Percentiles rank a stretch among this genome's conserved stretches.
Evolutionary conservation across 2,113 vertebrate genomes (phyloP).

Genomic region (Orcinus orca): DNA sequence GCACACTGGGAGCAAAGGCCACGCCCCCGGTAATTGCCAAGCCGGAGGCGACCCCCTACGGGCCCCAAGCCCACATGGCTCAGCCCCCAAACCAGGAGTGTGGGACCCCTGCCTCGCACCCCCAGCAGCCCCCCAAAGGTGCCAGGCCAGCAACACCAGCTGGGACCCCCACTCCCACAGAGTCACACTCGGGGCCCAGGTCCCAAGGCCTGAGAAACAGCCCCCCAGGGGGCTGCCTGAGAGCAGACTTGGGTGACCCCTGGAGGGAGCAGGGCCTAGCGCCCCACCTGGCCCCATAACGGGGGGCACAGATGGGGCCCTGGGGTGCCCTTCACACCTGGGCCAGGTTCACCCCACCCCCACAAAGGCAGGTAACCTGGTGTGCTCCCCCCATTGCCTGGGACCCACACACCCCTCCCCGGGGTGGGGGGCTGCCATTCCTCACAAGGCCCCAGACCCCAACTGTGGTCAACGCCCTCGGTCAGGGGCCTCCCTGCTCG

Average conservation of each 20-base stretch:
- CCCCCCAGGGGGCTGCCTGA: background rate
- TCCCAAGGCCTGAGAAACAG: background rate
- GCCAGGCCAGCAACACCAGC: background rate
- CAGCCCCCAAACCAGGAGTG: background rate
- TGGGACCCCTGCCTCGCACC: background rate
- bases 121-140: background rate
- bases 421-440: no score
- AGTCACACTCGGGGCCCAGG: background rate
- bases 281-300: no score
- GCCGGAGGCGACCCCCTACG: background rate
- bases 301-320: background rate
- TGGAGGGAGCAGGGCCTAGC: background rate
- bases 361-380: no score
- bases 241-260: background rate
- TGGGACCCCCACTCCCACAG: background rate
- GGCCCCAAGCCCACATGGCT: background rate
- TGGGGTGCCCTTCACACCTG: background rate
- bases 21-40: no score
- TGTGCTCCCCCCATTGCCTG: no score
- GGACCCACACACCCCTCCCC: no score
- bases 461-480: accelerated
- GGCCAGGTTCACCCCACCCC: background rate
- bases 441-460: background rate
- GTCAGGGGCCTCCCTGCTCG: background rate
- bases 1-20: no score